Conservation (phyloP, 1,140 invertebrate species). For the Lineus longissimus region DNA sequence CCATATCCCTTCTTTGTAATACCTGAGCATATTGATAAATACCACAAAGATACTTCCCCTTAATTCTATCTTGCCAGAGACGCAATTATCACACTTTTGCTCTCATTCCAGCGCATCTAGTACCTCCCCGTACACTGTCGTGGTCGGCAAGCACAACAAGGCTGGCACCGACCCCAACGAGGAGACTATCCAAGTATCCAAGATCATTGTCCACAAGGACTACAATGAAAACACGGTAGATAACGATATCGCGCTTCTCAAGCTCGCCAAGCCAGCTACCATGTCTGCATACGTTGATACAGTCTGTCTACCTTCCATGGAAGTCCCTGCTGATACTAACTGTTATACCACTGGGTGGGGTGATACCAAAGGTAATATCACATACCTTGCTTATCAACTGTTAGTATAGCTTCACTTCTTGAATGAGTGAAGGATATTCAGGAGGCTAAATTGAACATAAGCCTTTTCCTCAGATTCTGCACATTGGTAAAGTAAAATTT, state of each 20-base stretch:
- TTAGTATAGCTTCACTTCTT: too few relatives aligned
- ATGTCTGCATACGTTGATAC: not conserved
- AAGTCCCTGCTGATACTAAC: not conserved
- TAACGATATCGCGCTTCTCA: constrained; percentile 11
- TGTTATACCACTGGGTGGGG: constrained; percentile 12
- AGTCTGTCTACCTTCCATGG: constrained; percentile 2
- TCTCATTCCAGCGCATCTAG: not conserved
- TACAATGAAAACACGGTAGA: constrained; percentile 2
- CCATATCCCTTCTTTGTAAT: too few relatives aligned
- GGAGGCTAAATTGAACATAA: too few relatives aligned
- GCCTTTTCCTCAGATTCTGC: too few relatives aligned
- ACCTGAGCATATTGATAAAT: too few relatives aligned
- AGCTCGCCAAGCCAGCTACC: not conserved
- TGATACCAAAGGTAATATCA: not conserved
- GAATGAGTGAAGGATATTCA: too few relatives aligned
- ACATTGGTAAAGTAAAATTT: not conserved
- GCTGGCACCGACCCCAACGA: not conserved
- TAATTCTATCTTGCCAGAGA: too few relatives aligned
- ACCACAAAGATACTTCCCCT: too few relatives aligned
- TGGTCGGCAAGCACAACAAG: not conserved
- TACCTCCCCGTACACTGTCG: not conserved
- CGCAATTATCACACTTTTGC: not conserved
- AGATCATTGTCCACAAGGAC: not conserved
- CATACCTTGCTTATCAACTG: too few relatives aligned
- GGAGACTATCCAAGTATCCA: not conserved